Evolutionary conservation across 2,113 vertebrate genomes (phyloP).

Genomic region (Cyanoramphus novaezelandiae): DNA sequence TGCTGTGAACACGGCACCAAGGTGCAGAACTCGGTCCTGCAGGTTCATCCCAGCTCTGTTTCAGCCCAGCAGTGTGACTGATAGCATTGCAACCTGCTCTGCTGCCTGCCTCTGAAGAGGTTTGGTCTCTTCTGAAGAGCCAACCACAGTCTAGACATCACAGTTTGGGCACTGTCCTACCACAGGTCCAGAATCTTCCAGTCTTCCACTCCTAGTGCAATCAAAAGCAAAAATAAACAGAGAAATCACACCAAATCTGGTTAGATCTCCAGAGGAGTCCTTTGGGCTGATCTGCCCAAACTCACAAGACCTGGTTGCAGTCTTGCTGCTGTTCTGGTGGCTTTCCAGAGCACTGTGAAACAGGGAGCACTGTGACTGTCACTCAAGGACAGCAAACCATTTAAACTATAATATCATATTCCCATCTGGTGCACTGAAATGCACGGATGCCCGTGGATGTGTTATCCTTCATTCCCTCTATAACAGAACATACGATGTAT

Average conservation of each 20-base stretch:
- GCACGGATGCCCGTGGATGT: not conserved
- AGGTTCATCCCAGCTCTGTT: not conserved
- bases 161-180: not conserved
- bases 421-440: constrained; percentile 44
- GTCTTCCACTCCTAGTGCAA: not conserved
- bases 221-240: not conserved
- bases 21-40: not conserved
- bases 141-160: not conserved
- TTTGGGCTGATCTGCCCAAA: not conserved
- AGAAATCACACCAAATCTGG: not conserved
- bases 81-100: not conserved
- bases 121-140: not conserved
- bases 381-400: constrained; percentile 48
- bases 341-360: not conserved
- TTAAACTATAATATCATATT: constrained; percentile 38
- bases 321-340: not conserved
- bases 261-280: not conserved
- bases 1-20: not conserved
- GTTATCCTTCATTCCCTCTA: constrained; percentile 9
- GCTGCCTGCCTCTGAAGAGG: not conserved
- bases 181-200: not conserved
- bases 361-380: constrained; percentile 4
- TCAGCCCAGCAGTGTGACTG: not conserved
- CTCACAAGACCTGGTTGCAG: not conserved
- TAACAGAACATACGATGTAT: not conserved